Evolutionary conservation across 2,113 vertebrate species (phyloP), one percentile per base, ranked within the genome.

Genomic region (Vulpes ferrilata): DNA sequence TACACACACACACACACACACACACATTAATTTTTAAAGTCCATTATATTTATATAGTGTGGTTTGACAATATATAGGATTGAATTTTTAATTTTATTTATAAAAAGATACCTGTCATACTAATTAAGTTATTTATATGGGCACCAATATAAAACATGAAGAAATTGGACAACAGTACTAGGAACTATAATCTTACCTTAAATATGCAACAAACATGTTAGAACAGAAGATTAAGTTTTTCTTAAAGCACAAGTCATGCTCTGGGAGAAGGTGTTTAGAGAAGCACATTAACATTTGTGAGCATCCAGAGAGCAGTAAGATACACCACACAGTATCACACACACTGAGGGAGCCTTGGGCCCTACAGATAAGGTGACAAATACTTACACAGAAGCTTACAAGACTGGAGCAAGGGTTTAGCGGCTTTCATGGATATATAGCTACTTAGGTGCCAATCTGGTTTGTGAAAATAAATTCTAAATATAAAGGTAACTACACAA

Each of bases 151-250:
- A 57, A 96, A 80, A 48, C 76, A 27, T 38, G 30, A 65, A 84
- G 69, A 96, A 95, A 93, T 13, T 90, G 27, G 15, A 48, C 53
- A 86, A 73, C 7, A 48, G 22, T 74, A 57, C 80, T 83, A 83
- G 88, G 55, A 94, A 87, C 73, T 73, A 22, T 91, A 88, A 80
- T 13, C 76, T 90, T 94, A 64, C 55, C 62, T 97, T 96, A 91
- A 92, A 83, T 87, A 76, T 4, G 19, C 74, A 93, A 88, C 19
- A 62, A 88, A 88, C n/a, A 88, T 60, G 35, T 84, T 83, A 71
- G 15, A 35, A 64, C 1, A 62, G 16, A 92, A 83, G 57, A 71
- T 22, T 91, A n/a, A 64, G 7, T 88, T 97, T 94, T 96, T 60
- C 35, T 69, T 83, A 67, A 43, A 86, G 23, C 55, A 55, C 7